Base-by-base conservation (phyloP, 2,888 invertebrate genomes). In the Acronicta leporina region DNA sequence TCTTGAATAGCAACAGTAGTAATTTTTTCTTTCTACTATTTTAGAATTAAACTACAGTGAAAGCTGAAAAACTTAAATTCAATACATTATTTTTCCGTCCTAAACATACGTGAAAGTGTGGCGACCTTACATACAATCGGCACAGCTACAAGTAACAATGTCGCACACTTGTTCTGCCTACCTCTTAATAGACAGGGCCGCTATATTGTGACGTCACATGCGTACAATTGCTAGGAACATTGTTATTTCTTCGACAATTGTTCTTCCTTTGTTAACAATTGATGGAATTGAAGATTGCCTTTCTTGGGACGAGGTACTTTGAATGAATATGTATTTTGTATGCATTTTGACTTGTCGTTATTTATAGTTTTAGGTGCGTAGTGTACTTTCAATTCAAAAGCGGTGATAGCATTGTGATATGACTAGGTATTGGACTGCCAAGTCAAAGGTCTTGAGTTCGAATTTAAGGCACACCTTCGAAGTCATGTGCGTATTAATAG, bases 201-300 rank as follows among this genome's bases (percentile, higher is more conserved):
- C 45, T 42, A 57, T 66, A 75, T 66, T 72, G 67, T 66, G 56
- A 43, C 62, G 48, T 73, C 62, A 60, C 50, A 43, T 38, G 16
- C 61, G 38, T 27, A 41, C 68, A 61, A 73, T 72, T 58, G 55
- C 70, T 59, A 27, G 30, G 13, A 20, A 55, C 75, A 53, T 50
- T 63, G 58, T 63, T 74, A 70, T 60, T 70, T 70, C 44, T 50
- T 56, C 10, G 33, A 14, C 67, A 62, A 75, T 75, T 72, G 75
- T 72, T 59, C 47, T 45, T 46, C 25, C 53, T 47, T 59, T 71
- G 67, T 66, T 61, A 47, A 27, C 61, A 56, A 60, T 48, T 10
- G 44, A 72, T 53, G 40, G 45, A 46, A 50, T 5, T 46, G 42
- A 59, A 53, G 52, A 72, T 67, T 49, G 10, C 0, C n/a, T 51